These are phyloP conservation scores for Dendrolimus pini DNA, from an alignment of 2,888 invertebrate species.

Conservation along the genomic window DNA sequence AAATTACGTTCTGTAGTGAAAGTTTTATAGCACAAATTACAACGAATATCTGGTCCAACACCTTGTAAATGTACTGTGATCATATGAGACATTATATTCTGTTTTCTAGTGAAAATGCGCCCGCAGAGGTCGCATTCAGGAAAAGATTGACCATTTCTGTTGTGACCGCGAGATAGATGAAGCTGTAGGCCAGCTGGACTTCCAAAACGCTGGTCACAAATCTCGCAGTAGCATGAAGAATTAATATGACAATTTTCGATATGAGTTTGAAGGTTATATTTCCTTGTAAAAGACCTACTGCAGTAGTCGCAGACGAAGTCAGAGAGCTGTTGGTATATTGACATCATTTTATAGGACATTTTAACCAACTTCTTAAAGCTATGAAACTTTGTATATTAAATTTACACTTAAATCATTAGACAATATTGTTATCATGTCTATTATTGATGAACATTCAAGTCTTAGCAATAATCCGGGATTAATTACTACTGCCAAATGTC, in stretches of 20 bases:
- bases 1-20: slow-evolving; percentile 51
- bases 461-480: too few relatives aligned
- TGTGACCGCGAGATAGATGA: slow-evolving; percentile 48
- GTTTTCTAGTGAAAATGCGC: slow-evolving; percentile 51
- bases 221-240: slow-evolving; percentile 36
- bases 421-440: too few relatives aligned
- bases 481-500: too few relatives aligned
- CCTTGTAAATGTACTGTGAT: slow-evolving; percentile 49
- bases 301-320: slow-evolving; percentile 55
- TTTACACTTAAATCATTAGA: too few relatives aligned
- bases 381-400: too few relatives aligned
- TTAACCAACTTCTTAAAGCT: too few relatives aligned
- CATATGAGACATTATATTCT: slow-evolving; percentile 59
- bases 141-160: slow-evolving; percentile 34
- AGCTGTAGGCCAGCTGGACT: slow-evolving; percentile 42
- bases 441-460: too few relatives aligned
- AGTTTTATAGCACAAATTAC: slow-evolving; percentile 36
- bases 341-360: too few relatives aligned
- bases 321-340: slow-evolving; percentile 23
- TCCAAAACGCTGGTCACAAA: slow-evolving; percentile 45
- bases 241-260: slow-evolving; percentile 56
- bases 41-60: slow-evolving; percentile 30
- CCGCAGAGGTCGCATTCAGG: slow-evolving; percentile 62
- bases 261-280: slow-evolving; percentile 53
- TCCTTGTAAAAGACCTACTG: slow-evolving; percentile 47